Evolutionary conservation across 2,113 vertebrate species (phyloP), one percentile per base, ranked within the genome.

Genomic region (Xiphophorus maculatus): DNA sequence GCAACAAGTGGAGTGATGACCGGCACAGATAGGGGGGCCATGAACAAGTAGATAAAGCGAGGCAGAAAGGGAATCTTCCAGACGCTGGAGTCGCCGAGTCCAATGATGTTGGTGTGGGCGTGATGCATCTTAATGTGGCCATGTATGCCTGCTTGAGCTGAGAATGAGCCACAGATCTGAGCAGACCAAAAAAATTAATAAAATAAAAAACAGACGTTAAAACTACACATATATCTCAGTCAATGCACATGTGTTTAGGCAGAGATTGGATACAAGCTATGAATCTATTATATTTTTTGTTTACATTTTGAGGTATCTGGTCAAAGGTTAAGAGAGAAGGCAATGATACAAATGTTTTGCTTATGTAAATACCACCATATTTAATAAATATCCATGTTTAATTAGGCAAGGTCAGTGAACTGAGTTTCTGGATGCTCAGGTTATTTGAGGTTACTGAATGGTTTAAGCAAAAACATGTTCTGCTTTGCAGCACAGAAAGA

Each of bases 41-140:
- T 2, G 89, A 98, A 96, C 95, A 98, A 96, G 91, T 98, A 99
- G 77, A 96, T 0, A 0, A 86, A 86, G 42, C 96, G 94, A 44
- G 96, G 95, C 80, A 99, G 93, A 85, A 82, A 93, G 0, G 97
- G 97, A 65, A 94, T 40, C 70, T 96, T 96, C 97, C 97, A 98
- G 0, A 94, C 94, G 91, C 97, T 98, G 63, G 97, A 99, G 90
- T 99, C 97, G 0, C 97, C 97, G 74, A 98, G 87, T 27, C 96
- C 97, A 0, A 98, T 92, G 73, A 98, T 32, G 0, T 99, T 99
- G 66, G 97, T 99, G 85, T 99, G 96, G 66, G 94, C 95, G 0
- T 99, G 97, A 82, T 98, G 97, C 73, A 97, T 80, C 90, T 97
- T 98, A 22, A 98, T 94, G 0, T 99, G 97, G 13, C 94, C 96